Evolutionary conservation across 2,797 vertebrate species (phyloP).

Genomic region (Malurus leucopterus): DNA sequence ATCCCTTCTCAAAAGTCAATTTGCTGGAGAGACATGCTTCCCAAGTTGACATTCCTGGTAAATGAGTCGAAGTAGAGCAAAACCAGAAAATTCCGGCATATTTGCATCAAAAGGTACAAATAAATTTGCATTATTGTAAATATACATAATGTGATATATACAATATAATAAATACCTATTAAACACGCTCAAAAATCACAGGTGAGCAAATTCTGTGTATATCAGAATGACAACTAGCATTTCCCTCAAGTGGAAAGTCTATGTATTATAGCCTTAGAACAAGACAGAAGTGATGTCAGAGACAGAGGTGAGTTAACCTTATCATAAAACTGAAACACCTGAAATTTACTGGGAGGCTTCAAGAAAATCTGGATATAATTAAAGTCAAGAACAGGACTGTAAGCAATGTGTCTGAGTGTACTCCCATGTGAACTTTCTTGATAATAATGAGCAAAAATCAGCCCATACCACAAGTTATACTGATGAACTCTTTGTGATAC

Average conservation of each 20-base stretch:
- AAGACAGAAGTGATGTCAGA: background rate
- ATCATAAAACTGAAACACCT: background rate
- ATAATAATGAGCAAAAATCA: background rate
- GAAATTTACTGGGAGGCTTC: background rate
- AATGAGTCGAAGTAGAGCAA: background rate
- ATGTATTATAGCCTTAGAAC: background rate
- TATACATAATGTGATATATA: background rate
- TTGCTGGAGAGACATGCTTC: background rate
- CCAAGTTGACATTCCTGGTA: background rate
- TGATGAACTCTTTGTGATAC: background rate
- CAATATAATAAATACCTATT: background rate
- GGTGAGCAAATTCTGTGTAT: background rate
- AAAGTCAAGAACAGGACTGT: background rate
- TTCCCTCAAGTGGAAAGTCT: background rate
- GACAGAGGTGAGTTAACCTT: background rate
- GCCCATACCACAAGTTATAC: background rate
- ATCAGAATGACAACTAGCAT: background rate
- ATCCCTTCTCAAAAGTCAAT: background rate
- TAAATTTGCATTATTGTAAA: background rate
- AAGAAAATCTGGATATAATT: background rate
- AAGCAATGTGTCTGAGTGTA: background rate
- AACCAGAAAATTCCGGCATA: background rate
- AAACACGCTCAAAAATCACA: background rate
- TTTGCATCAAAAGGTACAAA: background rate
- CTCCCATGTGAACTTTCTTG: background rate